These are phyloP conservation scores for Drosophila lutescens DNA, from an alignment of 2,888 invertebrate genomes.

Conservation along the genomic window DNA sequence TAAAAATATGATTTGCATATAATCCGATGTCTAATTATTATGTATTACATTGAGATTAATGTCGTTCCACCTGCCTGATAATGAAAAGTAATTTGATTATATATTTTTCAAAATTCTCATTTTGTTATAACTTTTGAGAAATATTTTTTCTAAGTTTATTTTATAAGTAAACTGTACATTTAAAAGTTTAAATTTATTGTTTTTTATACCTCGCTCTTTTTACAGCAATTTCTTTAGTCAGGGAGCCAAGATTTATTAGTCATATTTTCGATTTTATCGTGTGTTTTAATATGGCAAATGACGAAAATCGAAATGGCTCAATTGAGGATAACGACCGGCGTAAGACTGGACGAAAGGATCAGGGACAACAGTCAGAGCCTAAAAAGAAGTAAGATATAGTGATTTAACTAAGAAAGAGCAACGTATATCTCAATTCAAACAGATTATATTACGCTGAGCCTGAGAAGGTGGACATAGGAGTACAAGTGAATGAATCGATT, in stretches of 20 bases:
- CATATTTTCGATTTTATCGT: not conserved
- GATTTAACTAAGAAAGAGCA: not conserved
- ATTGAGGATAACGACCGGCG: not conserved
- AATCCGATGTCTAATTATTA: no score
- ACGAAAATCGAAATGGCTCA: not conserved
- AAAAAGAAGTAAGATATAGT: constrained; percentile 1
- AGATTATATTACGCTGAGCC: not conserved
- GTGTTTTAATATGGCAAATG: constrained; percentile 14
- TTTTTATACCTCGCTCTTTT: no score
- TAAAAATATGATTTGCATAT: no score
- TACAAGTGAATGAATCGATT: not conserved
- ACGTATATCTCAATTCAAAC: not conserved
- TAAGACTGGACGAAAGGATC: not conserved
- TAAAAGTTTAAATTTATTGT: no score
- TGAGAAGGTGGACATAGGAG: not conserved
- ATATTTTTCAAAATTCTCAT: no score
- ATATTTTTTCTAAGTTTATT: no score
- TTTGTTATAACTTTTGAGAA: no score
- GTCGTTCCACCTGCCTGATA: no score
- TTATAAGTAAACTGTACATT: not conserved
- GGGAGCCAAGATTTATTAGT: not conserved
- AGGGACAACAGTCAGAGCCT: not conserved
- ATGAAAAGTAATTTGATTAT: no score
- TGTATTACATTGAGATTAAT: no score
- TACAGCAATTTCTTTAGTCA: not conserved